These are phyloP conservation scores for Amphiprion percula DNA, from an alignment of 2,113 vertebrate genomes.

Conservation along the genomic window DNA sequence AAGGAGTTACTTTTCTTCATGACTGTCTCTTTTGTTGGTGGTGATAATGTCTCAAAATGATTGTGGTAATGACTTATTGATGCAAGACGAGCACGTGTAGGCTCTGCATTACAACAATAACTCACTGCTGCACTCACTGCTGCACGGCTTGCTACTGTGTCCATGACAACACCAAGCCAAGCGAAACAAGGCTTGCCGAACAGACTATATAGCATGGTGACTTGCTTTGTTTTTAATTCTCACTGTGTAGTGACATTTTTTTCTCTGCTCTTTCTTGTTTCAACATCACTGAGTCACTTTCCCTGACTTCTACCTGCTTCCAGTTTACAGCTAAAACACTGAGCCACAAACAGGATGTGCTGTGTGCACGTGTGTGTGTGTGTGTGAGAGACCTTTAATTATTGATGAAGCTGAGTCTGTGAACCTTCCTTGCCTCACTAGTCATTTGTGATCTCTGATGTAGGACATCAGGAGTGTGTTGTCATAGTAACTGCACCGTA, in stretches of 20 bases:
- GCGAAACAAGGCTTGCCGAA: not conserved
- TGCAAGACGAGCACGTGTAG: not conserved
- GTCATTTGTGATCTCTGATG: conserved; percentile 43
- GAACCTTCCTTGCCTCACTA: conserved; percentile 14
- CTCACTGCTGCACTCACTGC: conserved; percentile 3
- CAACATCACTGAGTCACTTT: not conserved
- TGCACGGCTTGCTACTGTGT: conserved; percentile 10
- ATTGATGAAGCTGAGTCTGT: conserved; percentile 21
- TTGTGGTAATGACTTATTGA: not conserved
- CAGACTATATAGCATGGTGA: not conserved
- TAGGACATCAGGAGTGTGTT: conserved; percentile 43
- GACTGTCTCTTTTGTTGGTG: not conserved
- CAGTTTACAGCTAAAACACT: not conserved
- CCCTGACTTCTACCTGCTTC: not conserved
- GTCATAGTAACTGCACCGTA: conserved; percentile 58
- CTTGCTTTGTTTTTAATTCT: conserved; percentile 18
- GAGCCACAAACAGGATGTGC: not conserved
- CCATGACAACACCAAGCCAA: conserved; percentile 54
- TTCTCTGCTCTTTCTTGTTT: conserved; percentile 4
- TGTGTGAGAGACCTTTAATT: conserved; percentile 5
- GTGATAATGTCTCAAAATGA: not conserved
- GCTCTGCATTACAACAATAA: not conserved
- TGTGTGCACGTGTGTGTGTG: not conserved
- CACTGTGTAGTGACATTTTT: not conserved
- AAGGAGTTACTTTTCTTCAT: not conserved